Percentiles rank a stretch among this genome's conserved stretches.
Evolutionary conservation across 1,140 invertebrate species (phyloP).

Genomic region (Chymomyza costata): DNA sequence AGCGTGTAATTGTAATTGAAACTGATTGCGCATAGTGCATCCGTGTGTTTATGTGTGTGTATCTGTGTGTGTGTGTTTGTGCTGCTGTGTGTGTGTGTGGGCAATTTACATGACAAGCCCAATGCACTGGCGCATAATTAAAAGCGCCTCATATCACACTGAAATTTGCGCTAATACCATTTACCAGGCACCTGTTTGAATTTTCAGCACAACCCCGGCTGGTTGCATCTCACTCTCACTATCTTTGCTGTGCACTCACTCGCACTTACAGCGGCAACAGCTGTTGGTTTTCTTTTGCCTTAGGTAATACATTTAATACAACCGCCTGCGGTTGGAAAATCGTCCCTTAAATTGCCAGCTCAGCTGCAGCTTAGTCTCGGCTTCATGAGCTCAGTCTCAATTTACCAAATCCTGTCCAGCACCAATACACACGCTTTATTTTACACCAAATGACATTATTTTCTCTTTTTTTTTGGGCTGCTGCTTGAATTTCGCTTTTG

Average conservation of each 20-base stretch:
- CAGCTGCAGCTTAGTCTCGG: conserved; percentile 3
- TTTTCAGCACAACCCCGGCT: too few species aligned
- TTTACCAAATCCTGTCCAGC: conserved; percentile 62
- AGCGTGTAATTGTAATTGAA: conserved; percentile 21
- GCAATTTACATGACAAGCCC: too few species aligned
- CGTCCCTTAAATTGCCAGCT: conserved; percentile 37
- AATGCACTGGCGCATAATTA: too few species aligned
- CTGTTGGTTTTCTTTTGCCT: conserved; percentile 6
- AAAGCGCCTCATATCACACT: too few species aligned
- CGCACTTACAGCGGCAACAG: conserved; percentile 10
- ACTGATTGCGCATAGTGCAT: conserved; percentile 1
- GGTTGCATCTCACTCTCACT: too few species aligned
- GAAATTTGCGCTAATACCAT: too few species aligned
- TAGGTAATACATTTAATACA: too few species aligned
- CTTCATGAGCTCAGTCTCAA: conserved; percentile 27
- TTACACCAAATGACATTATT: conserved; percentile 16
- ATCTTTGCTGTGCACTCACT: conserved; percentile 3
- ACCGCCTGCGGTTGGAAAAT: conserved; percentile 48
- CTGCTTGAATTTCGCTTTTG: conserved; percentile 39
- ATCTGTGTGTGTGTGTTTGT: too few species aligned
- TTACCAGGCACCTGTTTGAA: conserved; percentile 35
- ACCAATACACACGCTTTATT: conserved; percentile 56
- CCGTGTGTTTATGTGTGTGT: too few species aligned
- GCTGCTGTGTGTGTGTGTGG: too few species aligned
- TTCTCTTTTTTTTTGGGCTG: neutral